phyloP scores from a whole-genome alignment of 2,113 vertebrate species.

The Bettongia penicillata region DNA sequence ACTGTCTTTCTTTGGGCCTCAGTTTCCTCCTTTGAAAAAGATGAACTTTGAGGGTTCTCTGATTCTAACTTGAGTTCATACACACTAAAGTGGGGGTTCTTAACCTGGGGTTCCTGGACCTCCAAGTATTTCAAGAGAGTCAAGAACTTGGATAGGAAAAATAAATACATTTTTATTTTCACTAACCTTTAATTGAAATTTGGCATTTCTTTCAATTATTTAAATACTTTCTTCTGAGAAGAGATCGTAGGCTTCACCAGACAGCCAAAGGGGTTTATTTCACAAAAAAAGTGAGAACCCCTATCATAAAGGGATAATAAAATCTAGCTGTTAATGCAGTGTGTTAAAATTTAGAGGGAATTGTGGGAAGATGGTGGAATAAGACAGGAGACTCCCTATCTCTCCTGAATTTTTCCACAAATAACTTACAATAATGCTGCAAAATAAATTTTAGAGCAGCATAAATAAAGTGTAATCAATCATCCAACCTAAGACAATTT shows the following conservation, averaged over 20 bases:
- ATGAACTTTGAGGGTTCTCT: background rate
- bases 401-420: too few relatives aligned
- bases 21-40: background rate
- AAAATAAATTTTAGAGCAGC: too few relatives aligned
- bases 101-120: background rate
- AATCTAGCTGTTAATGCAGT: background rate
- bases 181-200: background rate
- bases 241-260: background rate
- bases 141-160: background rate
- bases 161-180: background rate
- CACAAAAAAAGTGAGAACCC: background rate
- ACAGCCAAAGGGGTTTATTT: background rate
- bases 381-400: too few relatives aligned
- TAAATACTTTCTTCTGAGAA: background rate
- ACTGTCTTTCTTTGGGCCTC: background rate
- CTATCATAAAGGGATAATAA: background rate
- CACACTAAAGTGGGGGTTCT: background rate
- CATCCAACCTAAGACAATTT: too few relatives aligned
- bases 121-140: background rate
- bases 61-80: background rate
- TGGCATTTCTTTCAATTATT: background rate
- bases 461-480: too few relatives aligned
- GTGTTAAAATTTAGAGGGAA: background rate
- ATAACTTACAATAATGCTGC: too few relatives aligned
- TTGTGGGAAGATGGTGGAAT: background rate